Evolutionary conservation across 2,888 invertebrate genomes (phyloP).

Genomic region (Himalopsyche japonica): DNA sequence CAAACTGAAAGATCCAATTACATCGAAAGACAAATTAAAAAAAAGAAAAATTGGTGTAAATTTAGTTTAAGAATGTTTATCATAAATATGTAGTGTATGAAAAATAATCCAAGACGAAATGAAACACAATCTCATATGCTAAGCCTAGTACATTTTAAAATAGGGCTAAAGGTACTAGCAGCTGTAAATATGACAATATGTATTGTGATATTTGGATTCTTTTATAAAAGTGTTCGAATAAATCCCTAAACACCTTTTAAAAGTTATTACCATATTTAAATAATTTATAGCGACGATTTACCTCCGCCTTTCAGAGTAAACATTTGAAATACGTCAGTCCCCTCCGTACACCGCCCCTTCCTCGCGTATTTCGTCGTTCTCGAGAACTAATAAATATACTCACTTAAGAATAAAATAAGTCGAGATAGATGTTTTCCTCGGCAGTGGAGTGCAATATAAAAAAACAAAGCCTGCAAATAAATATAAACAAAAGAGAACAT

Average conservation of each 20-base stretch:
- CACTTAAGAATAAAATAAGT: conserved; percentile 28
- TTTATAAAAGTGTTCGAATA: background rate
- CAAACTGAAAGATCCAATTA: too few relatives aligned
- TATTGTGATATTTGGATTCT: background rate
- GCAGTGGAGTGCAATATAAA: background rate
- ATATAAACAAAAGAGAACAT: too few relatives aligned
- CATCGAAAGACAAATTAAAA: too few relatives aligned
- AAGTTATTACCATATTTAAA: background rate
- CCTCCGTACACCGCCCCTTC: background rate
- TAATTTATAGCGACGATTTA: background rate
- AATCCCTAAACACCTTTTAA: background rate
- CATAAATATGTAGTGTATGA: too few relatives aligned
- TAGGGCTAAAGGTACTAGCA: background rate
- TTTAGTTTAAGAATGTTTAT: too few relatives aligned
- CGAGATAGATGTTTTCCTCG: background rate
- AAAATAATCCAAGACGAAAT: too few relatives aligned
- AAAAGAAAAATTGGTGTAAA: too few relatives aligned
- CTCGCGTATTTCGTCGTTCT: conserved; percentile 9
- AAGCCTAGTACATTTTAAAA: too few relatives aligned
- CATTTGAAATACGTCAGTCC: background rate
- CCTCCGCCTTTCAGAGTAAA: background rate
- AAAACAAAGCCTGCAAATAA: too few relatives aligned
- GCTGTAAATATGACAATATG: background rate
- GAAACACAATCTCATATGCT: too few relatives aligned
- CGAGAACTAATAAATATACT: conserved; percentile 24